phyloP scores from a whole-genome alignment of 2,888 invertebrate genomes.

The Plebejus argus region DNA sequence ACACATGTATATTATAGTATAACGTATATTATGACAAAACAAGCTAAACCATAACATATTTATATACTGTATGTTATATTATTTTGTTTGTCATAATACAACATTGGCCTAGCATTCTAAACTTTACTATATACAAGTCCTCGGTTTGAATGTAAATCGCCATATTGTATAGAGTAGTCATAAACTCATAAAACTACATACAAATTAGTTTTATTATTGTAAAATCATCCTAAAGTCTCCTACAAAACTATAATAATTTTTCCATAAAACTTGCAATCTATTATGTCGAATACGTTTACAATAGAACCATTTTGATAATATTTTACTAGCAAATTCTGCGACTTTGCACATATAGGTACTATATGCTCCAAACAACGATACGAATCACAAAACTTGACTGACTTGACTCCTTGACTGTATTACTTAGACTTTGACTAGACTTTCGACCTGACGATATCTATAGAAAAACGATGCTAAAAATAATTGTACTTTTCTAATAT shows the following conservation, averaged over 20 bases:
- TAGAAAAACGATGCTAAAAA: too few relatives aligned
- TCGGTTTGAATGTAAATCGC: neutral
- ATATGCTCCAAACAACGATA: too few relatives aligned
- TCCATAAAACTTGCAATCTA: neutral
- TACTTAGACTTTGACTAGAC: too few relatives aligned
- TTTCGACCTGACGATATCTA: too few relatives aligned
- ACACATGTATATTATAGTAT: too few relatives aligned
- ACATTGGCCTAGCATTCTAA: neutral
- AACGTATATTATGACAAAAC: too few relatives aligned
- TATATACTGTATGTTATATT: neutral
- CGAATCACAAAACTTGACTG: too few relatives aligned
- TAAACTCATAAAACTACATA: neutral
- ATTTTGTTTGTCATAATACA: neutral
- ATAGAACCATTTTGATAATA: neutral
- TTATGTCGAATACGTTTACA: neutral
- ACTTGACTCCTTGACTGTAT: too few relatives aligned
- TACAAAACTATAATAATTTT: neutral
- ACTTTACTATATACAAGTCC: neutral
- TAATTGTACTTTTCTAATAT: too few relatives aligned
- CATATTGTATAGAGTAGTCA: neutral
- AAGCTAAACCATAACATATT: too few relatives aligned
- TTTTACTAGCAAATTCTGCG: too few relatives aligned
- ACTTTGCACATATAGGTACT: too few relatives aligned
- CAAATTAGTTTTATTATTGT: neutral
- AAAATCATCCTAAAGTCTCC: neutral